Conservation (phyloP, 2,888 invertebrate species). For the Hemaris fuciformis region DNA sequence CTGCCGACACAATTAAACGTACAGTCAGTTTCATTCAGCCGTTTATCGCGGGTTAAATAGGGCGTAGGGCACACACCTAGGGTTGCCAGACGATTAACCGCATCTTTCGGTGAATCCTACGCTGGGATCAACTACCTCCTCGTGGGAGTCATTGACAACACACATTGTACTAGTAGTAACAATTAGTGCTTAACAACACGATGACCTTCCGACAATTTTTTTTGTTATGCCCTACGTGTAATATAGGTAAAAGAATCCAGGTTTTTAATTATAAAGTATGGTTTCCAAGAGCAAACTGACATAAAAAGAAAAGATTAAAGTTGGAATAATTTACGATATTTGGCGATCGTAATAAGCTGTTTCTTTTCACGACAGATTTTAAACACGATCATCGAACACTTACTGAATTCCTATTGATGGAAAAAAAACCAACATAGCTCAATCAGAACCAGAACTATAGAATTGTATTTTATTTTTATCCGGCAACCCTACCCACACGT, state of each 20-base stretch:
- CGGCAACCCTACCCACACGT: background rate
- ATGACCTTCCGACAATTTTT: background rate
- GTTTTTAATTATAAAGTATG: too few relatives aligned
- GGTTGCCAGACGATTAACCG: background rate
- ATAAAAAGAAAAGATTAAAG: too few relatives aligned
- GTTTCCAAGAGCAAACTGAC: too few relatives aligned
- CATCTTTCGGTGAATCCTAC: background rate
- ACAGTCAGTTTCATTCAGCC: slow-evolving; percentile 29
- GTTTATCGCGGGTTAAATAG: slow-evolving; percentile 27
- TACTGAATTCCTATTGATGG: background rate
- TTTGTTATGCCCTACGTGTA: too few relatives aligned
- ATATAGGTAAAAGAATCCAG: too few relatives aligned
- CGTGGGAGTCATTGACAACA: background rate
- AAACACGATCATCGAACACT: too few relatives aligned
- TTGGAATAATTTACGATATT: too few relatives aligned
- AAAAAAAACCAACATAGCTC: too few relatives aligned
- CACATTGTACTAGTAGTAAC: background rate
- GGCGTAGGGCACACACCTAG: slow-evolving; percentile 31
- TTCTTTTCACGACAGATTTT: too few relatives aligned
- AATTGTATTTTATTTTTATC: background rate
- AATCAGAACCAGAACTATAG: background rate
- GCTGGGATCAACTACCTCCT: background rate
- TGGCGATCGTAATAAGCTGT: too few relatives aligned
- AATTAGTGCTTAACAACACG: background rate
- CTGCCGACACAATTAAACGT: slow-evolving; percentile 3